Evolutionary conservation across 2,888 invertebrate genomes (phyloP), one percentile per base, ranked within the genome.

Genomic region (Drosophila pegasa): DNA sequence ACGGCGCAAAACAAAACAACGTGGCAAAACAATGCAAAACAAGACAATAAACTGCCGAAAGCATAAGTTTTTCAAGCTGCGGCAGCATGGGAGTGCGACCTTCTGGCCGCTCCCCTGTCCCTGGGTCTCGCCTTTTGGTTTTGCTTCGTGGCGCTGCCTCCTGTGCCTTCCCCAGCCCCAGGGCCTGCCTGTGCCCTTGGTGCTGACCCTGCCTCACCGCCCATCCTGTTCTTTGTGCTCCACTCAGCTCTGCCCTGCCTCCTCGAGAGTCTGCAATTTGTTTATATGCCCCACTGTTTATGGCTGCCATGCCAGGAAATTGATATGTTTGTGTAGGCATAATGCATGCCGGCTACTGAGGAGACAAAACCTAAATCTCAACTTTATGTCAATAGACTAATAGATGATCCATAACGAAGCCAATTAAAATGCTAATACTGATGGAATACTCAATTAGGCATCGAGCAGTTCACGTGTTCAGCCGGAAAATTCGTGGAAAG

Each of bases 1-100:
- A 51, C 48, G 52, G 48, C 31, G 47, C 59, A 38, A 29, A 51
- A 55, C 45, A 61, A 68, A 69, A 48, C 61, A 56, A 22, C 45
- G 27, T 12, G 31, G 37, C 38, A 69, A 79, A 71, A 70, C 64
- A 86, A 82, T 68, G 64, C 71, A 74, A 75, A 84, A 87, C 72
- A 80, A 78, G 70, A 78, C 87, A 80, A 87, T 82, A 82, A 82
- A 84, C 87, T 80, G 84, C 67, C 72, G 84, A 78, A 75, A 78
- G 81, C 84, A 82, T 87, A 82, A 78, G 87, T 78, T 82, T 80
- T 43, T 37, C 45, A 7, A 67, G 75, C 64, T 56, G 38, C 18
- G 27, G 18, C 20, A 41, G 20, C 27, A 10, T 6, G 7, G n/a
- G 14, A 0, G 47, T 8, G 48, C 29, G 35, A 35, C 50, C 18